Conservation (phyloP, 2,888 invertebrate species). For the Archips xylosteana region DNA sequence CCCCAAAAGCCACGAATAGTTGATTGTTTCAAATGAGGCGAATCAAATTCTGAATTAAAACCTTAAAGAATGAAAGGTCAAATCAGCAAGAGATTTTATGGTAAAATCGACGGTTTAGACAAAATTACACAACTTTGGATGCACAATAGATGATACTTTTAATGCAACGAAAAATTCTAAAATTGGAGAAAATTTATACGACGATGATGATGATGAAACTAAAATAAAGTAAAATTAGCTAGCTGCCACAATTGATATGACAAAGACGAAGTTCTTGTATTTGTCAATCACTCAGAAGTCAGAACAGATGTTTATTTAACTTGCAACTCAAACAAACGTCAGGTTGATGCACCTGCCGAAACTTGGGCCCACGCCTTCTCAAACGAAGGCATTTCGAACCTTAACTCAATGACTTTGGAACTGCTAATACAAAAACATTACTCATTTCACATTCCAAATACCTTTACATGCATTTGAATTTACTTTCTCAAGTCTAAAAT, state of each 20-base stretch:
- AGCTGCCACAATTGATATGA: background rate
- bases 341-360: constrained; percentile 37
- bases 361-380: background rate
- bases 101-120: background rate
- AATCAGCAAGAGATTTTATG: constrained; percentile 14
- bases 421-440: background rate
- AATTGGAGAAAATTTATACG: background rate
- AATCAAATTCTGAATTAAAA: constrained; percentile 24
- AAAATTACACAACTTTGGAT: background rate
- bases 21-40: constrained; percentile 28
- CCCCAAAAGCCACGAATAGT: constrained; percentile 10
- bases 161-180: background rate
- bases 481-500: background rate
- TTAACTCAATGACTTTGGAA: background rate
- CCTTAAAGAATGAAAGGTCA: constrained; percentile 13
- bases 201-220: background rate
- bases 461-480: constrained; percentile 5
- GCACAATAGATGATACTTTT: background rate
- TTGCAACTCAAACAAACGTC: constrained; percentile 20
- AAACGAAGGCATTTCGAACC: background rate
- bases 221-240: background rate
- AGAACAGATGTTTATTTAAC: constrained; percentile 33
- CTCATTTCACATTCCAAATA: constrained; percentile 5
- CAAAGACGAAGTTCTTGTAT: background rate
- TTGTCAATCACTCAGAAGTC: constrained; percentile 22